Conservation (phyloP, 2,888 invertebrate genomes). For the Rhaphigaster nebulosa region DNA sequence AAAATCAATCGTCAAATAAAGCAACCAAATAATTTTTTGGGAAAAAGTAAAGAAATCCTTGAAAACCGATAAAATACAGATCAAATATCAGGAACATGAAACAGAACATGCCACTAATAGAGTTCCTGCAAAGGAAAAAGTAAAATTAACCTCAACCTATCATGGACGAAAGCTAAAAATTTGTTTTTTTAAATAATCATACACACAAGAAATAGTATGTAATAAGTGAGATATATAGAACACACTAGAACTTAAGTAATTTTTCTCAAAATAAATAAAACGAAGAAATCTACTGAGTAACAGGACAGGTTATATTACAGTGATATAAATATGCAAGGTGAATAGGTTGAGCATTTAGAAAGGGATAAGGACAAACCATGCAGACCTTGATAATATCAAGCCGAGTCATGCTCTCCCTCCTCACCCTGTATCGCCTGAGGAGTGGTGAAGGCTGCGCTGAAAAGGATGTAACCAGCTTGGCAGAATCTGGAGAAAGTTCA, state of each 20-base stretch:
- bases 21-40: background rate
- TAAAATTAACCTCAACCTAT: background rate
- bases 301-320: no score
- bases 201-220: background rate
- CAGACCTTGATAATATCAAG: constrained; percentile 88
- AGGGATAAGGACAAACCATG: constrained; percentile 58
- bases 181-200: background rate
- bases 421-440: constrained; percentile 74
- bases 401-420: constrained; percentile 95
- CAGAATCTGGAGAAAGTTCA: constrained; percentile 69
- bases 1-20: background rate
- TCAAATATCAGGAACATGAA: background rate
- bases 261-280: background rate
- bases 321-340: background rate
- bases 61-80: background rate
- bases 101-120: background rate
- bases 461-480: constrained; percentile 66
- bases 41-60: background rate
- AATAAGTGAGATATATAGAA: background rate
- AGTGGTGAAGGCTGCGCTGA: constrained; percentile 66
- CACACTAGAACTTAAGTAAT: background rate
- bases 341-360: constrained; percentile 20
- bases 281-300: constrained; percentile 19
- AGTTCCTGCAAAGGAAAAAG: background rate
- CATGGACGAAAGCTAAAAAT: background rate